Conservation (phyloP, 2,797 vertebrate species). For the Sorex maritimensis region DNA sequence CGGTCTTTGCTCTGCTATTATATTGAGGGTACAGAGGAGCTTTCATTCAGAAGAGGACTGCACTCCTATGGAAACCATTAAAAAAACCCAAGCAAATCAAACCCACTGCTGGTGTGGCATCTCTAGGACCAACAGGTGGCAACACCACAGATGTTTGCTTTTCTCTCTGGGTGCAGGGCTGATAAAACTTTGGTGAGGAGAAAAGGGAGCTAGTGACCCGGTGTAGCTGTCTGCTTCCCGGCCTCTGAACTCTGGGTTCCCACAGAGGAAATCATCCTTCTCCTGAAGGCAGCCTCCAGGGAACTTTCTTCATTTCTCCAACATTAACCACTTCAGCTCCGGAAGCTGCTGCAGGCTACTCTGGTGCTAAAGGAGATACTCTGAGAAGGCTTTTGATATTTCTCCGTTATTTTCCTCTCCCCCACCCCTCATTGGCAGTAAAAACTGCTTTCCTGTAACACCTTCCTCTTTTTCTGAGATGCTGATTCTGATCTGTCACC, state of each 20-base stretch:
- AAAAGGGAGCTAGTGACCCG: not conserved
- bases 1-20: not conserved
- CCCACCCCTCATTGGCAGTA: not conserved
- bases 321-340: constrained; percentile 70
- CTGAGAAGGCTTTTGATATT: constrained; percentile 43
- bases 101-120: not conserved
- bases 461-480: constrained; percentile 69
- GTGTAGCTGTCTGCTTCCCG: not conserved
- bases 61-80: constrained; percentile 20
- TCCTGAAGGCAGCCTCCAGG: constrained; percentile 58
- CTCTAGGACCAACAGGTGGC: constrained; percentile 35
- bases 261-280: constrained; percentile 58
- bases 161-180: not conserved
- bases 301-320: constrained; percentile 74
- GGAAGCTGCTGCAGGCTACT: constrained; percentile 65
- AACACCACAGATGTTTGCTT: not conserved
- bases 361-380: not conserved
- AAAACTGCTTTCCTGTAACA: not conserved
- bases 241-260: constrained; percentile 50
- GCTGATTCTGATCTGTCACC: constrained; percentile 60
- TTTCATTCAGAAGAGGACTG: constrained; percentile 19
- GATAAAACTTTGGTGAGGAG: constrained; percentile 38
- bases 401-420: not conserved
- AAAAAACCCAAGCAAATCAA: not conserved
- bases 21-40: not conserved